Percentiles rank a stretch among this genome's conserved stretches.
phyloP scores from a whole-genome alignment of 2,113 vertebrate species.

The Myrmecobius fasciatus region DNA sequence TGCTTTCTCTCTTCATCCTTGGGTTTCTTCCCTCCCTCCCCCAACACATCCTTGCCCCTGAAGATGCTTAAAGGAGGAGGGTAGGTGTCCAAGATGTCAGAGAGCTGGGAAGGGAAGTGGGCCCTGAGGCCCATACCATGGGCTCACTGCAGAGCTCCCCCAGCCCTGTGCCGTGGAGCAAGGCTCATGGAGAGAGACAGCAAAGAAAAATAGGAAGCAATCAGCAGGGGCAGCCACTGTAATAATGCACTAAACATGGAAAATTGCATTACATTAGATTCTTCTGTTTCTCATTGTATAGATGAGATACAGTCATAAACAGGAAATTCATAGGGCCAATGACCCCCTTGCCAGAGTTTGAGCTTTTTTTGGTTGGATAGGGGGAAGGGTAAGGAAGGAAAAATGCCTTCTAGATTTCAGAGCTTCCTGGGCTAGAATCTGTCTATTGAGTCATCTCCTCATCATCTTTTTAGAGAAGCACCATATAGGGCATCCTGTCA shows the following conservation, averaged over 20 bases:
- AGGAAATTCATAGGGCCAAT: slow-evolving; percentile 5
- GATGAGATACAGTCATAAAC: slow-evolving; percentile 48
- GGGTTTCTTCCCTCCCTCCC: background rate
- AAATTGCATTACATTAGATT: slow-evolving; percentile 69
- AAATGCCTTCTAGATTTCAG: background rate
- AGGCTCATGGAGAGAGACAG: slow-evolving; percentile 57
- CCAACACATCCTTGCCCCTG: background rate
- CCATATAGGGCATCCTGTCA: background rate
- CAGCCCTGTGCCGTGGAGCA: slow-evolving; percentile 61
- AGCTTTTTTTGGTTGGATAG: background rate
- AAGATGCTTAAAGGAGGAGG: background rate
- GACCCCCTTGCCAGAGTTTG: rapidly evolving
- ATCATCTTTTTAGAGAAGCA: background rate
- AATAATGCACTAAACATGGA: slow-evolving; percentile 69
- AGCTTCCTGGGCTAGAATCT: background rate
- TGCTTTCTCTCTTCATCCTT: background rate
- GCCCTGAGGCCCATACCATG: slow-evolving; percentile 25
- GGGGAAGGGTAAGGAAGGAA: background rate
- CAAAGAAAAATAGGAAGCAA: slow-evolving; percentile 66
- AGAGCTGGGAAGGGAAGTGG: background rate
- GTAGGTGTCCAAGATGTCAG: background rate
- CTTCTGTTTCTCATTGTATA: slow-evolving; percentile 53
- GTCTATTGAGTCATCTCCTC: background rate
- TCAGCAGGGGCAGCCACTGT: slow-evolving; percentile 70
- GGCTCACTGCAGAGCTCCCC: slow-evolving; percentile 70